A percentile compares a stretch with the other conserved stretches of the same genome.
These are phyloP conservation scores for Suricata suricatta DNA, from an alignment of 2,113 vertebrate genomes.

Conservation along the genomic window DNA sequence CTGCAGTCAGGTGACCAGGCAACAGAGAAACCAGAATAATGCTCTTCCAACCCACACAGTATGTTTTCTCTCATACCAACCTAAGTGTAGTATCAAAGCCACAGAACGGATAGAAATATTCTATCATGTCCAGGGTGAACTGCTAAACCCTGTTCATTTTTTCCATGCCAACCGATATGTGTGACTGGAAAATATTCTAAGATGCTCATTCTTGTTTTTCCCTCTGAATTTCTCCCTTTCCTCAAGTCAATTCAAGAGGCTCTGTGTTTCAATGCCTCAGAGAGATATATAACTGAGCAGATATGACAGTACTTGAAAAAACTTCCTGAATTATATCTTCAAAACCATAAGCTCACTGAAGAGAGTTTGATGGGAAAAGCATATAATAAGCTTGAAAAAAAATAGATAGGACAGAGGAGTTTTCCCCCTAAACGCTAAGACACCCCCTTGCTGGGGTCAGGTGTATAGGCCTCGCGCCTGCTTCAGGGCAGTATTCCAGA, in stretches of 20 bases:
- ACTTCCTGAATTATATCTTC: slow-evolving; percentile 27
- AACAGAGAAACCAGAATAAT: not conserved
- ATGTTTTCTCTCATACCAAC: not conserved
- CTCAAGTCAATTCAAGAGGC: not conserved
- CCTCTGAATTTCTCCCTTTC: slow-evolving; percentile 4
- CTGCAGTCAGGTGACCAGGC: not conserved
- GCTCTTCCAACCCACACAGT: not conserved
- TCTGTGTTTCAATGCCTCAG: not conserved
- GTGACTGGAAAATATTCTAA: slow-evolving; percentile 20
- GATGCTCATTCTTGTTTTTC: slow-evolving; percentile 1
- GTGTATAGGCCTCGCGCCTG: not conserved
- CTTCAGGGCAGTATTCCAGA: not conserved
- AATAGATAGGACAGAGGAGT: not conserved
- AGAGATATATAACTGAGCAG: not conserved
- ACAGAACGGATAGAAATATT: not conserved
- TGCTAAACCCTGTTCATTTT: not conserved
- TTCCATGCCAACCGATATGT: not conserved
- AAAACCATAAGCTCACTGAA: not conserved
- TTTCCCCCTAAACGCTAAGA: not conserved
- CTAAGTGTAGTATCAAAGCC: not conserved
- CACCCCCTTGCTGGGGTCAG: not conserved
- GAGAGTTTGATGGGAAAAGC: not conserved
- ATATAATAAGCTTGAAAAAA: not conserved
- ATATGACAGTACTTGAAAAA: slow-evolving; percentile 27
- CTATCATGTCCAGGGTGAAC: not conserved